phyloP scores from a whole-genome alignment of 2,797 vertebrate species.

The Botia kubotai region DNA sequence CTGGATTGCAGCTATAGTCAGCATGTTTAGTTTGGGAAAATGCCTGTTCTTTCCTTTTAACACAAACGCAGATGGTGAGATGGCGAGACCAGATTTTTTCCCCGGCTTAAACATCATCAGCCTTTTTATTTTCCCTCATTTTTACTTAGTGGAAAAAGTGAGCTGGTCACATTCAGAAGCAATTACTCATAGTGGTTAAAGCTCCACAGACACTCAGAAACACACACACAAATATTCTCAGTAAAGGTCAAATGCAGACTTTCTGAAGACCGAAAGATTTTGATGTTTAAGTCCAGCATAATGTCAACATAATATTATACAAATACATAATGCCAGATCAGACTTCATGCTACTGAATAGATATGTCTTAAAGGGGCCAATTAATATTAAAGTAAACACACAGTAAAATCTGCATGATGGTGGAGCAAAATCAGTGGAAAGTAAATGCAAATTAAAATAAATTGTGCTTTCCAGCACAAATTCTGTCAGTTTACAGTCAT shows the following conservation, averaged over 20 bases:
- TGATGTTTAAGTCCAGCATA: background rate
- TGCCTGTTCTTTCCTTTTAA: constrained; percentile 36
- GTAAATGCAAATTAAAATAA: too few species aligned
- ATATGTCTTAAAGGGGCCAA: background rate
- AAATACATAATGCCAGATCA: background rate
- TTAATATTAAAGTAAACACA: background rate
- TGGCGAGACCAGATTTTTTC: constrained; percentile 27
- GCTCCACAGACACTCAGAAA: constrained; percentile 11
- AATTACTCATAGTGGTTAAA: constrained; percentile 43
- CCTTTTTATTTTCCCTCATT: constrained; percentile 30
- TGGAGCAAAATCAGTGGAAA: too few species aligned
- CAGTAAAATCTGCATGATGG: too few species aligned
- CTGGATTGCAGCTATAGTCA: constrained; percentile 8
- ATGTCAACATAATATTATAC: background rate
- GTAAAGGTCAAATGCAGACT: constrained; percentile 79
- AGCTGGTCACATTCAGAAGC: constrained; percentile 43
- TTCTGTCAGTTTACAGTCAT: too few species aligned
- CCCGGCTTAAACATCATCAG: constrained; percentile 16
- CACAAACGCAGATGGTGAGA: constrained; percentile 40
- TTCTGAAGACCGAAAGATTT: background rate
- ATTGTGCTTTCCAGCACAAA: too few species aligned
- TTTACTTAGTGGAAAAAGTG: constrained; percentile 55
- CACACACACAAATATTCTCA: constrained; percentile 43
- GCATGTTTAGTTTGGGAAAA: constrained; percentile 45
- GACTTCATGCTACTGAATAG: background rate